Base-by-base conservation (phyloP, 2,888 invertebrate species). In the Linnaemya tessellans region DNA sequence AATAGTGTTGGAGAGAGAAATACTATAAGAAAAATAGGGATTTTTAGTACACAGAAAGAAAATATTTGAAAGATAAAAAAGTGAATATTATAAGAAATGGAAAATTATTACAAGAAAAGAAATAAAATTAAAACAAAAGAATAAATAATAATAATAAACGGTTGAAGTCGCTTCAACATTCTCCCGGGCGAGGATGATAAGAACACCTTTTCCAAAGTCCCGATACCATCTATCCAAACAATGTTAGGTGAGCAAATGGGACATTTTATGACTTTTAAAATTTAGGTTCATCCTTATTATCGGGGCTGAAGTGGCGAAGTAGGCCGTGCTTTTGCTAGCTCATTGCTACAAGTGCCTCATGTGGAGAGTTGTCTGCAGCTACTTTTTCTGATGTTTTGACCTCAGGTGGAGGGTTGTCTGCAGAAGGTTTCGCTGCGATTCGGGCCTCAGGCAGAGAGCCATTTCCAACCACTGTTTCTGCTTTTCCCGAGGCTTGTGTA, bases 91-190 rank as follows among this genome's bases (percentile, higher is more conserved):
- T 30, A 30, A 30, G 30, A 30, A 30, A 30, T 30, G 30, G 30
- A 30, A 30, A 30, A 30, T 30, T 30, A 30, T 30, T 30, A 30
- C 30, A 30, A 30, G 30, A 30, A 11, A 41, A 41, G 10, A 41
- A 41, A 41, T 41, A 11, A 41, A 11, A 41, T 41, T 41, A 3
- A 41, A 41, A 41, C 10, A 13, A 3, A 41, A 41, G 11, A 11
- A 11, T 11, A 11, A 41, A 10, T 11, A 41, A 41, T 1, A 5
- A 18, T 38, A 41, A 13, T 11, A 51, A 20, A 20, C 20, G 56
- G 56, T 56, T 56, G 56, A 56, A 56, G 13, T 13, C 30, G 30
- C 25, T 56, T 56, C 25, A 56, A 56, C 56, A 56, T 56, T 25
- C 15, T 56, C 56, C 25, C 25, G 56, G 56, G 30, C 56, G 25